Conservation (phyloP, 1,140 invertebrate species). For the Drosophila kepulauana region DNA sequence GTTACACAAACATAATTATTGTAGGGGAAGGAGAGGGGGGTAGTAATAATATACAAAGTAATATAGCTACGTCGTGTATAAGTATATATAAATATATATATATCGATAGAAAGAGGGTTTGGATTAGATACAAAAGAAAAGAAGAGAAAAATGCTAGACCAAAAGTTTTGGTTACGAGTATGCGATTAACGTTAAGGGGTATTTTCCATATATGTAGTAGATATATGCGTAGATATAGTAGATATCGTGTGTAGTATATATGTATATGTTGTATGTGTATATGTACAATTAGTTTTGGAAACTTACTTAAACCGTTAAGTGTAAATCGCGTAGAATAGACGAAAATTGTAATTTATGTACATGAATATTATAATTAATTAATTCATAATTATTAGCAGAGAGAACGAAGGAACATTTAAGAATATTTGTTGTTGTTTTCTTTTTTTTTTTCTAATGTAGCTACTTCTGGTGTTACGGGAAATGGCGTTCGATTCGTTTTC, state of each 20-base stretch:
- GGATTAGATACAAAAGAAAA: conserved; percentile 58
- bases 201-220: conserved; percentile 22
- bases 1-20: conserved; percentile 60
- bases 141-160: conserved; percentile 37
- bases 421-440: conserved; percentile 49
- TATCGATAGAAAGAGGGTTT: conserved; percentile 38
- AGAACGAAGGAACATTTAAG: conserved; percentile 80
- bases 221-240: conserved; percentile 28
- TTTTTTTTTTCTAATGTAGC: conserved; percentile 8
- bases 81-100: conserved; percentile 48
- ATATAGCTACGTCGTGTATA: conserved; percentile 53
- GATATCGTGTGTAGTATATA: conserved; percentile 31
- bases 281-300: conserved; percentile 80
- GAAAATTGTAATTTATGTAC: conserved; percentile 66
- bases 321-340: conserved; percentile 57
- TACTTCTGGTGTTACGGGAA: conserved; percentile 36
- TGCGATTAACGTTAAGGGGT: conserved; percentile 37
- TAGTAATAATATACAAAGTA: conserved; percentile 70
- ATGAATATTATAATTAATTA: conserved; percentile 50
- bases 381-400: conserved; percentile 57
- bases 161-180: conserved; percentile 27
- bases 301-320: conserved; percentile 72
- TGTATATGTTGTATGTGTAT: conserved; percentile 22
- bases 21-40: conserved; percentile 35
- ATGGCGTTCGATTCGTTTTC: conserved; percentile 74